Conservation (phyloP, 2,797 vertebrate species). For the Tarsius wallacei region DNA sequence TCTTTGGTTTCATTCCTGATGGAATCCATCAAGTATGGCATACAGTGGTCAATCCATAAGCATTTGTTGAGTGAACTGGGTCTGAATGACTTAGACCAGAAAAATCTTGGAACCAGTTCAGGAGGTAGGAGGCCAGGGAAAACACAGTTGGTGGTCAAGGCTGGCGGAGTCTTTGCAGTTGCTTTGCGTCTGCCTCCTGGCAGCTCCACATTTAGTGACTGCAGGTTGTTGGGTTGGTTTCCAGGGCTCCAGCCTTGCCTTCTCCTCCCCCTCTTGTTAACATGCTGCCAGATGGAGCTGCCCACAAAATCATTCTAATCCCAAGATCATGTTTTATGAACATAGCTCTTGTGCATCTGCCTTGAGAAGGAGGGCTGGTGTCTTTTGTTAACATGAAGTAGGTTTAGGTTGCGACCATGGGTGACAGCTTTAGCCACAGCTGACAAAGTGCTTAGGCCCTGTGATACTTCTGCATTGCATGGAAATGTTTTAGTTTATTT, state of each 20-base stretch:
- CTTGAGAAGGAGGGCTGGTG: not conserved
- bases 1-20: not conserved
- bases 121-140: not conserved
- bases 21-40: not conserved
- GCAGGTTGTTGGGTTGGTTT: not conserved
- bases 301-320: not conserved
- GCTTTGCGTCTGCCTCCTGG: not conserved
- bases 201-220: accelerated
- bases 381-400: not conserved
- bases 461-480: not conserved
- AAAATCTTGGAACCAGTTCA: not conserved
- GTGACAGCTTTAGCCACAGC: not conserved
- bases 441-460: not conserved
- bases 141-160: not conserved
- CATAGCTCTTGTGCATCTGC: not conserved
- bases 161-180: not conserved
- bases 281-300: not conserved
- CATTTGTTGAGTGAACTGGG: not conserved
- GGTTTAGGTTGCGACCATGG: not conserved
- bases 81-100: not conserved
- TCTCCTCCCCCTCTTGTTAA: not conserved
- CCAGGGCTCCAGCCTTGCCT: not conserved
- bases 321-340: not conserved
- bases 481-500: not conserved
- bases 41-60: not conserved